phyloP scores from a whole-genome alignment of 2,888 invertebrate species.

The Coelinius sp. region DNA sequence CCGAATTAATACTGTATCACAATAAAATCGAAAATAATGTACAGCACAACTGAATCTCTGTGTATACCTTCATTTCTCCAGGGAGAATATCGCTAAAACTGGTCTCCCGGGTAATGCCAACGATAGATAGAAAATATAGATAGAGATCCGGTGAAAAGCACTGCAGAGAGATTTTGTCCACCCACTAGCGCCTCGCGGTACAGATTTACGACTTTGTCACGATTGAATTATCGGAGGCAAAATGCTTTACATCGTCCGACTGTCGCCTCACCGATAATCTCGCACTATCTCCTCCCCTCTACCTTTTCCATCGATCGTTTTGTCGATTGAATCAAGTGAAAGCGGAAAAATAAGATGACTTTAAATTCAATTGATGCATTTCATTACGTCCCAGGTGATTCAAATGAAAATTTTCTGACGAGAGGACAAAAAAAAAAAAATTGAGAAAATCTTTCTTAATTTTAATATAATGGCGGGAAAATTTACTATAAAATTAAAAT shows the following conservation, averaged over 20 bases:
- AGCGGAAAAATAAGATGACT: neutral
- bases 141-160: conserved; percentile 9
- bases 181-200: conserved; percentile 9
- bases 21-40: neutral
- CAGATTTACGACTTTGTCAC: conserved; percentile 36
- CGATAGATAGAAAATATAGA: neutral
- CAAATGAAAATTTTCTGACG: neutral
- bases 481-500: no score
- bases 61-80: conserved; percentile 2
- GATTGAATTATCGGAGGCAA: conserved; percentile 35
- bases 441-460: neutral
- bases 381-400: neutral
- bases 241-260: conserved; percentile 31
- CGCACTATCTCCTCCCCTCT: neutral
- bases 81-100: conserved; percentile 8
- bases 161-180: neutral
- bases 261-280: conserved; percentile 25
- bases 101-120: neutral
- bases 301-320: conserved; percentile 19
- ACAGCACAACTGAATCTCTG: neutral
- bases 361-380: conserved; percentile 25
- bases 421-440: neutral
- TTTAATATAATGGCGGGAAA: no score
- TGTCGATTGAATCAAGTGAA: conserved; percentile 21
- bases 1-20: neutral